A percentile compares a stretch with the other conserved stretches of the same genome.
Conservation (phyloP, 2,797 vertebrate genomes). For the Selene dorsalis region DNA sequence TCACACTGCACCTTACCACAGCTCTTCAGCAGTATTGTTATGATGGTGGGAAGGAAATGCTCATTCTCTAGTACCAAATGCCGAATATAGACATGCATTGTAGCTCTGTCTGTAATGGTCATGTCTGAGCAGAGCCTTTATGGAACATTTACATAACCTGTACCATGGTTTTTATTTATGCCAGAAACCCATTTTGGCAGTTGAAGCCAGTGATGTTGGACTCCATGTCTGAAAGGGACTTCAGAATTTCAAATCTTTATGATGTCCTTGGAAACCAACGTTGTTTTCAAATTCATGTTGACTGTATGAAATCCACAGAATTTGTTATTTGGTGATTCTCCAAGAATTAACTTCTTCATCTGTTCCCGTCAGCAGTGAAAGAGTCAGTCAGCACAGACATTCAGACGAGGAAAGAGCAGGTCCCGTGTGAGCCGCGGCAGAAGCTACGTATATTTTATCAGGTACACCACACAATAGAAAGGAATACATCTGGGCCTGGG, state of each 20-base stretch:
- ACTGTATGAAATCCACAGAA: constrained; percentile 23
- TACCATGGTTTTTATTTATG: background rate
- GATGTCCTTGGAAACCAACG: background rate
- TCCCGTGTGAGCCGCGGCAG: constrained; percentile 92
- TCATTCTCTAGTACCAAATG: background rate
- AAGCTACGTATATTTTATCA: constrained; percentile 99
- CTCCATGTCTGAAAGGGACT: constrained; percentile 34
- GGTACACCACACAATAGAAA: constrained; percentile 80
- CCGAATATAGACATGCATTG: background rate
- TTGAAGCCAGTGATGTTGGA: background rate
- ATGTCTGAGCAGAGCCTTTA: background rate
- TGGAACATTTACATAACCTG: background rate
- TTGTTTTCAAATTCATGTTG: constrained; percentile 21
- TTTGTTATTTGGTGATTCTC: constrained; percentile 37
- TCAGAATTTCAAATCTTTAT: constrained; percentile 19
- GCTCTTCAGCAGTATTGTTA: background rate
- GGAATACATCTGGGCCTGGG: constrained; percentile 15
- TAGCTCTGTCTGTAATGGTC: background rate
- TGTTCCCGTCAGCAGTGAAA: constrained; percentile 88
- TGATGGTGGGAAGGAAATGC: background rate
- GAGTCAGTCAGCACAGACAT: constrained; percentile 91
- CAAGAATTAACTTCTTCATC: constrained; percentile 47
- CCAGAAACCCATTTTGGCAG: background rate
- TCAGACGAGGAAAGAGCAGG: constrained; percentile 93
- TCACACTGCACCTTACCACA: background rate